A percentile compares a stretch with the other conserved stretches of the same genome.
Evolutionary conservation across 2,888 invertebrate genomes (phyloP).

Genomic region (Leucophenga maculata): DNA sequence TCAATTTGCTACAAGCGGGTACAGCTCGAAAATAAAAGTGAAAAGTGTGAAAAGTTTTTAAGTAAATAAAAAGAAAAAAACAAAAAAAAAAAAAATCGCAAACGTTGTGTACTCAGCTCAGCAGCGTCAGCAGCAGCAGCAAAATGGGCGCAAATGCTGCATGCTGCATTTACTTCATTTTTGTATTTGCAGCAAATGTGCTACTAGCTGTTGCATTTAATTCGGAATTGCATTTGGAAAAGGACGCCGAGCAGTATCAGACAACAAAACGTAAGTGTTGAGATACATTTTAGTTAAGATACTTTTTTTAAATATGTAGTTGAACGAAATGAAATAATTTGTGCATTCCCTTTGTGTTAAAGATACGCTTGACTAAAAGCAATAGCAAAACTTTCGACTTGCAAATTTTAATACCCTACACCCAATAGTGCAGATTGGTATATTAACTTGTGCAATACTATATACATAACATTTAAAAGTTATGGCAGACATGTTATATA

Average conservation of each 20-base stretch:
- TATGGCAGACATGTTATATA: too few relatives aligned
- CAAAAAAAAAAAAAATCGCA: background rate
- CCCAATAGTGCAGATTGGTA: slow-evolving; percentile 57
- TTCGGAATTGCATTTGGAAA: too few relatives aligned
- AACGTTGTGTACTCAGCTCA: background rate
- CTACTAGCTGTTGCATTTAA: background rate
- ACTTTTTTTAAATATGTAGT: slow-evolving; percentile 13
- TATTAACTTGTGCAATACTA: too few relatives aligned
- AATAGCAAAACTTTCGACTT: slow-evolving; percentile 49
- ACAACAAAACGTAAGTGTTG: too few relatives aligned
- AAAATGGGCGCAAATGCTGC: slow-evolving; percentile 58
- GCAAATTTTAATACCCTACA: too few relatives aligned
- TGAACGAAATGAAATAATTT: slow-evolving; percentile 31
- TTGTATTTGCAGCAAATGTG: slow-evolving; percentile 4
- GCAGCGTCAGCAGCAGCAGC: slow-evolving; percentile 36
- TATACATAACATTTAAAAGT: too few relatives aligned
- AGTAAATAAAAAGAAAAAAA: background rate
- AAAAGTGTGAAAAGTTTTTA: background rate
- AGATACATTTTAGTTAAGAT: too few relatives aligned
- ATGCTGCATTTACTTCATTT: slow-evolving; percentile 6
- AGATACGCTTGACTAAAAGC: slow-evolving; percentile 40
- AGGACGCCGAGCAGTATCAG: too few relatives aligned
- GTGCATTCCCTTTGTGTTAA: slow-evolving; percentile 32
- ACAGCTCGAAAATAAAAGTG: background rate
- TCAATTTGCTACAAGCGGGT: background rate